A percentile compares a stretch with the other conserved stretches of the same genome.
Evolutionary conservation across 1,140 invertebrate species (phyloP).

Genomic region (Cotesia glomerata): DNA sequence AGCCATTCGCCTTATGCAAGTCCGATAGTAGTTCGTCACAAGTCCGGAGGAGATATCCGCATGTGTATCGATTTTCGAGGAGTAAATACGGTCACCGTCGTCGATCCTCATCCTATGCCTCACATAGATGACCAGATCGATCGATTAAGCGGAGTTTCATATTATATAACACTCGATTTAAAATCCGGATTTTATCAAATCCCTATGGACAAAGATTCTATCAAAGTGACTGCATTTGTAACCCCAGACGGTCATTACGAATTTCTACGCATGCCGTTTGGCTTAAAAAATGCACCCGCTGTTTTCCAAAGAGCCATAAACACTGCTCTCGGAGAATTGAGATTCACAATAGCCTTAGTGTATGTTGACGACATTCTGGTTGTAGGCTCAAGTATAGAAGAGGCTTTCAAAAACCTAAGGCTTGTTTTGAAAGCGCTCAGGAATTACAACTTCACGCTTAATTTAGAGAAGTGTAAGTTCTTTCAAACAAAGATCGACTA

Average conservation of each 20-base stretch:
- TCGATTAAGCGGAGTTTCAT: constrained; percentile 29
- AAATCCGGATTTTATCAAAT: constrained; percentile 30
- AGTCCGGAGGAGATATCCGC: too few relatives aligned
- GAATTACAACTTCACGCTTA: constrained; percentile 28
- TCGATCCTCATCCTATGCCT: too few relatives aligned
- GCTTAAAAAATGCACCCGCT: constrained; percentile 55
- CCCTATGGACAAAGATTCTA: constrained; percentile 8
- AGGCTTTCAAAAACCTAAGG: constrained; percentile 34
- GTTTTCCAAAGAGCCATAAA: constrained; percentile 49
- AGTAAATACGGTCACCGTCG: too few relatives aligned
- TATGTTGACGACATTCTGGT: constrained; percentile 36
- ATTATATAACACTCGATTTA: constrained; percentile 36
- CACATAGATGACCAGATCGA: too few relatives aligned
- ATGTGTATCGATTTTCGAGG: too few relatives aligned
- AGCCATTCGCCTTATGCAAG: too few relatives aligned
- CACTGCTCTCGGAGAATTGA: not conserved
- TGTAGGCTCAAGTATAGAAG: constrained; percentile 22
- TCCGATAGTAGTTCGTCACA: too few relatives aligned
- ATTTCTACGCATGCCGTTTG: constrained; percentile 58
- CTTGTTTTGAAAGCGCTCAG: constrained; percentile 31
- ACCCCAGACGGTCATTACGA: constrained; percentile 43
- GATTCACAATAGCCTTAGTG: constrained; percentile 10
- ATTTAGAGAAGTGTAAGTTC: constrained; percentile 30
- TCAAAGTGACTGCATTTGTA: constrained; percentile 34
- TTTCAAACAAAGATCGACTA: constrained; percentile 42